Percentiles rank a stretch among this genome's conserved stretches.
These are phyloP conservation scores for Stictocephala bisonia DNA, from an alignment of 2,888 invertebrate genomes.

Conservation along the genomic window DNA sequence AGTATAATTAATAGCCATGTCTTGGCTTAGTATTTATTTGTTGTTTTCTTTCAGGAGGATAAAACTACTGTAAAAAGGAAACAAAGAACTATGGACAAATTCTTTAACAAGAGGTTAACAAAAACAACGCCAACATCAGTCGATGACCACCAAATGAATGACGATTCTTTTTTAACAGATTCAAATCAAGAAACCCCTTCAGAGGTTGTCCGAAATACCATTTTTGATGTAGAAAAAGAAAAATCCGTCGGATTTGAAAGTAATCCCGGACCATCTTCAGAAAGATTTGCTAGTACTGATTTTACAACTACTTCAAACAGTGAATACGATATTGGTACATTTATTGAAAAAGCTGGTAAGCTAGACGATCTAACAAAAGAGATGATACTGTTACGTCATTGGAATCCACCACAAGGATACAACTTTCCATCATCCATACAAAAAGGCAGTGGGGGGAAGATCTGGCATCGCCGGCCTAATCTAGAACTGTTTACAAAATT, in stretches of 20 bases:
- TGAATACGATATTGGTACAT: conserved; percentile 6
- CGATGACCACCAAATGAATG: too few relatives aligned
- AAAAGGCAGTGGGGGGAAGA: not conserved
- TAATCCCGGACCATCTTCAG: conserved; percentile 2
- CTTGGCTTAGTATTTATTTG: too few relatives aligned
- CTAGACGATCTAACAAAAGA: not conserved
- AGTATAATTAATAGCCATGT: too few relatives aligned
- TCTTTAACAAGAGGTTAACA: not conserved
- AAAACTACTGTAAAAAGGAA: conserved; percentile 2
- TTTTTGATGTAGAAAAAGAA: not conserved
- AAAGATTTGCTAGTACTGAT: not conserved
- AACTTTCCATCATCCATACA: not conserved
- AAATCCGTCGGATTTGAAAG: not conserved
- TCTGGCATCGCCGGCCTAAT: not conserved
- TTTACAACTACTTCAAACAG: not conserved
- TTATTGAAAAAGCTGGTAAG: not conserved
- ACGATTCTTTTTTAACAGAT: not conserved
- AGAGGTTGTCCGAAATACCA: not conserved
- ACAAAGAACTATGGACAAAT: conserved; percentile 1
- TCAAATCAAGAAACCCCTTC: conserved; percentile 3
- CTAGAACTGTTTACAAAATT: not conserved
- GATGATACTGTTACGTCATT: not conserved
- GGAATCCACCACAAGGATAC: not conserved
- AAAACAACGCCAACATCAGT: not conserved
- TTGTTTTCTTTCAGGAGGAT: conserved; percentile 6